Percentiles rank a stretch among this genome's conserved stretches.
phyloP scores from a whole-genome alignment of 2,888 invertebrate genomes.

The Andrena trimmerana region DNA sequence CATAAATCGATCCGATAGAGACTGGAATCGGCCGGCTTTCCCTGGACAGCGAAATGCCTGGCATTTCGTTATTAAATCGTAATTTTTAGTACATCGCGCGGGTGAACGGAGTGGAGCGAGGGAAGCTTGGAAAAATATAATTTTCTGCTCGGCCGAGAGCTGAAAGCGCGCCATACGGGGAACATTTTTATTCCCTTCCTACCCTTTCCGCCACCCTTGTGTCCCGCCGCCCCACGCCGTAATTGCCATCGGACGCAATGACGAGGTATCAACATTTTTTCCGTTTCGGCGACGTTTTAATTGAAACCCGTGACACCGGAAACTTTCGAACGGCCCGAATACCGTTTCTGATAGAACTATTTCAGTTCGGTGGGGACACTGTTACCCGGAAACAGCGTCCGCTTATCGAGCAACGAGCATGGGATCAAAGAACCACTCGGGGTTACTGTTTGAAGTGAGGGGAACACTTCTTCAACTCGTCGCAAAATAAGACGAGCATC shows the following conservation, averaged over 20 bases:
- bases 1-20: neutral
- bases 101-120: neutral
- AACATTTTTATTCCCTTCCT: conserved; percentile 38
- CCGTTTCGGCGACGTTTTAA: conserved; percentile 53
- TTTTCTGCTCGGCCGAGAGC: conserved; percentile 39
- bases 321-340: conserved; percentile 20
- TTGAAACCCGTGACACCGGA: conserved; percentile 46
- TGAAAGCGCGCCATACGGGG: conserved; percentile 17
- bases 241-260: conserved; percentile 42
- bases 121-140: conserved; percentile 37
- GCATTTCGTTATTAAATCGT: conserved; percentile 26
- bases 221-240: conserved; percentile 5
- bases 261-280: conserved; percentile 51
- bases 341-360: neutral
- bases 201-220: neutral
- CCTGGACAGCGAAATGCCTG: neutral
- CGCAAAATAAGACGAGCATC: conserved; percentile 52
- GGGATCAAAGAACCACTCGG: conserved; percentile 58
- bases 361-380: conserved; percentile 9
- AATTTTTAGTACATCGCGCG: conserved; percentile 26
- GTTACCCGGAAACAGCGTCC: conserved; percentile 46
- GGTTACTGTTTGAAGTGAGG: neutral
- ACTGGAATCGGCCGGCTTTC: no score
- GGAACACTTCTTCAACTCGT: conserved; percentile 40
- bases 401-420: conserved; percentile 64